phyloP scores from a whole-genome alignment of 1,140 invertebrate genomes.

The Cotesia chilonis region DNA sequence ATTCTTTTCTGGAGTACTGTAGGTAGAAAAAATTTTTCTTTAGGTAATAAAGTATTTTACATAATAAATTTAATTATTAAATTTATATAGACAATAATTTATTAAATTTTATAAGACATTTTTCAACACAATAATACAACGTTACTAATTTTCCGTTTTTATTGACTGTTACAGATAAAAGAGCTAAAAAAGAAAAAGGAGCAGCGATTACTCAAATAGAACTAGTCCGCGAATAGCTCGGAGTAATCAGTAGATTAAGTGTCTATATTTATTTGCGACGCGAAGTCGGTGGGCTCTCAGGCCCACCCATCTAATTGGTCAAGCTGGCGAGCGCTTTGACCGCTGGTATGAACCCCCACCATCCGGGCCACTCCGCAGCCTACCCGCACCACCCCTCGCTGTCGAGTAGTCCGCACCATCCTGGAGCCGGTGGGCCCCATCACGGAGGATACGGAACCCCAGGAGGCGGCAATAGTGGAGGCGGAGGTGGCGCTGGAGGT shows the following conservation, averaged over 20 bases:
- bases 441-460: slow-evolving; percentile 57
- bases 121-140: too few relatives aligned
- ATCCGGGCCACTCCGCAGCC: slow-evolving; percentile 58
- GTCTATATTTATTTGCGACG: slow-evolving; percentile 50
- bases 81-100: too few relatives aligned
- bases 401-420: slow-evolving; percentile 63
- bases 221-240: slow-evolving; percentile 29
- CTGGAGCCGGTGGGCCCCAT: slow-evolving; percentile 56
- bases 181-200: slow-evolving; percentile 48
- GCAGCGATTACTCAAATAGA: slow-evolving; percentile 43
- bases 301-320: slow-evolving; percentile 60
- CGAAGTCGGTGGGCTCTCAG: slow-evolving; percentile 61
- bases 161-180: slow-evolving; percentile 53
- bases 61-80: too few relatives aligned
- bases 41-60: too few relatives aligned
- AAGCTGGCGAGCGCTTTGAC: slow-evolving; percentile 67
- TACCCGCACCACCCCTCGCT: slow-evolving; percentile 64
- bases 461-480: slow-evolving; percentile 50
- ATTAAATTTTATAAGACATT: too few relatives aligned
- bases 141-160: slow-evolving; percentile 27
- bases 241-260: slow-evolving; percentile 28
- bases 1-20: too few relatives aligned
- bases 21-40: too few relatives aligned
- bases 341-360: slow-evolving; percentile 67
- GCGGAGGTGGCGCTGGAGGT: slow-evolving; percentile 48